Base-by-base conservation (phyloP, 2,797 vertebrate species). In the Phrynocephalus forsythii region DNA sequence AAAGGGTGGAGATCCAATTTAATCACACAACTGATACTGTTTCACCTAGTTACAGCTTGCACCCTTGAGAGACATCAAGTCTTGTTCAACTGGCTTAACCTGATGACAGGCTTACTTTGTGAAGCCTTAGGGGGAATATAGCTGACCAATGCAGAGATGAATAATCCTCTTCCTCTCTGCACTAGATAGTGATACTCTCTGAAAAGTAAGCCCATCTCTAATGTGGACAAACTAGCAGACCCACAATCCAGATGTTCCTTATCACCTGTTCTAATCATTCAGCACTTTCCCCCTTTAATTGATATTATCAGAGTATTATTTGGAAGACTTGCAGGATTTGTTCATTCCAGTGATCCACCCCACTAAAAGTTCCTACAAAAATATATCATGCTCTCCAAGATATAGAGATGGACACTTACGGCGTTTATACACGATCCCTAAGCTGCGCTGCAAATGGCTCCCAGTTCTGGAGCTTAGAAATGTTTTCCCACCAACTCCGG, bases 181-280 rank as follows among this genome's bases (percentile, higher is more conserved):
- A 56, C 13, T 56, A 13, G 52, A 15, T 13, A 56, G 9, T 10
- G 9, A 56, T 56, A 13, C 13, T 8, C 52, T 56, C 52, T 13
- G 9, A 56, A 56, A 56, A 56, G 52, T 56, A 56, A 56, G 11
- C 52, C 10, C 9, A 56, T 56, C 30, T 38, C 60, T 13, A 66
- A 68, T 8, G 1, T 77, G 69, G 76, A 11, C 30, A 50, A 63
- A 30, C 82, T 76, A 82, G 48, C 69, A 82, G 83, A 76, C 1
- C 6, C 86, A 88, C 38, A 91, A 86, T n/a, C 48, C 69, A 30
- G 6, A 69, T 77, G 52, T 52, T 81, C 82, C 77, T 85, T 63
- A 30, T 91, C 73, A 60, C 28, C 15, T 79, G 11, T 52, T 66
- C 24, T 50, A 84, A 73, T 48, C 20, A 83, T 69, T 83, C 44